A percentile compares a stretch with the other conserved stretches of the same genome.
Evolutionary conservation across 2,797 vertebrate species (phyloP).

Genomic region (Phrynocephalus forsythii): DNA sequence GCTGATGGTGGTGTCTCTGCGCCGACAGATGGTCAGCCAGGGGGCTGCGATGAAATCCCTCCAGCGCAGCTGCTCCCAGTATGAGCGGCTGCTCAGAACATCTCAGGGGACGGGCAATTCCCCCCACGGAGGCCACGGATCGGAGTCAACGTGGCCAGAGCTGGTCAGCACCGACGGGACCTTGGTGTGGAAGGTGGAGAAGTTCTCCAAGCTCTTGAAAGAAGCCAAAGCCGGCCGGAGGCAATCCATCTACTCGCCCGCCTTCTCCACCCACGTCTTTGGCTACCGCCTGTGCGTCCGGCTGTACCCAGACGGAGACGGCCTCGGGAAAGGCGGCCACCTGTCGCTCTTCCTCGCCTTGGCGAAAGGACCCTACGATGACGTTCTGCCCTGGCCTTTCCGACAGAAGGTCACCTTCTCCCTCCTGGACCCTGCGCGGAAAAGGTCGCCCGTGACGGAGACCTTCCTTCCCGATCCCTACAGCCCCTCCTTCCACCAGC

Average conservation of each 20-base stretch:
- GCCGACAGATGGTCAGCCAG: conserved; percentile 23
- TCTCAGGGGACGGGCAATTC: accelerated
- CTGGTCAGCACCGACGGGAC: conserved; percentile 35
- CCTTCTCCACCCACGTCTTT: conserved; percentile 33
- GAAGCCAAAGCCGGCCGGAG: neutral
- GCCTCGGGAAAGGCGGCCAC: conserved; percentile 37
- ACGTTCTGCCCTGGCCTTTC: conserved; percentile 54
- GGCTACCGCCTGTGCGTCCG: conserved; percentile 46
- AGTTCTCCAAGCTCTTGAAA: conserved; percentile 32
- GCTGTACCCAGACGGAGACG: conserved; percentile 47
- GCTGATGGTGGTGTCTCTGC: conserved; percentile 14
- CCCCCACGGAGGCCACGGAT: neutral
- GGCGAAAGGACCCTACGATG: conserved; percentile 39
- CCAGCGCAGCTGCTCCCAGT: conserved; percentile 21
- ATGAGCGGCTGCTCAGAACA: neutral
- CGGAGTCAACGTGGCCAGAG: neutral
- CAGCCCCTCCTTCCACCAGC: conserved; percentile 52
- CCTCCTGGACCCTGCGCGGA: conserved; percentile 23
- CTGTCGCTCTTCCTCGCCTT: conserved; percentile 42
- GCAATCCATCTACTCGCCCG: conserved; percentile 29
- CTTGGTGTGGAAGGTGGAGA: conserved; percentile 43
- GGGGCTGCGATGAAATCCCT: conserved; percentile 1
- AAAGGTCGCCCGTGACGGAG: neutral
- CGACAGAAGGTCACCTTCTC: conserved; percentile 40
- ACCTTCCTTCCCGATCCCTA: conserved; percentile 42